Evolutionary conservation across 2,113 vertebrate genomes (phyloP), one percentile per base, ranked within the genome.

Genomic region (Perca flavescens): DNA sequence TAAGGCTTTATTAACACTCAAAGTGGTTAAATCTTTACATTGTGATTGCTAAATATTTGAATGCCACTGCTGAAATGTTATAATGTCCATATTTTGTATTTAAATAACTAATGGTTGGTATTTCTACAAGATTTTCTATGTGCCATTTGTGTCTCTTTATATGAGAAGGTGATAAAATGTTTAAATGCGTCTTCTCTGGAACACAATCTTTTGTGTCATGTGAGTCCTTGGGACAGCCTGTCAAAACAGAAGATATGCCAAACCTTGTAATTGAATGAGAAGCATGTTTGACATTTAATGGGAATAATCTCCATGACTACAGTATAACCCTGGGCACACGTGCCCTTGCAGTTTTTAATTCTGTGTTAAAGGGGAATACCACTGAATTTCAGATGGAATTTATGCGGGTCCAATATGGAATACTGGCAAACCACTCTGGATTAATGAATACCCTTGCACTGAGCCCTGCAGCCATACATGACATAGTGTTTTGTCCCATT

Each of bases 341-440:
- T 69, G 54, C 57, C 64, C 47, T 79, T 36, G 34, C 69, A 46
- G 40, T 61, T 80, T 81, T 54, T 52, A 19, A 28, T 25, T 78
- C 16, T 62, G 50, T 85, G 74, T 91, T 85, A 86, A 78, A 90
- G 81, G 65, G 84, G 71, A 86, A 88, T 83, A 78, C 86, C 86
- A 79, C 87, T 88, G 82, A 79, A 89, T 91, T 88, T 77, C 65
- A 85, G 69, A 88, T 80, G 62, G 82, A 83, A 91, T 79, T 53
- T 85, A 86, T 85, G 40, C 50, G 16, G 43, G 63, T 83, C 52
- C 79, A 69, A 63, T 72, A 57, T 84, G 58, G 67, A 84, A 65
- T 82, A 53, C 76, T 77, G 74, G 47, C 34, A 64, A 68, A 67
- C 63, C 68, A 56, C 82, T 84, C 25, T 75, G 56, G 52, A 77